These are phyloP conservation scores for Hylomyscus alleni DNA, from an alignment of 2,797 vertebrate genomes.

Conservation along the genomic window DNA sequence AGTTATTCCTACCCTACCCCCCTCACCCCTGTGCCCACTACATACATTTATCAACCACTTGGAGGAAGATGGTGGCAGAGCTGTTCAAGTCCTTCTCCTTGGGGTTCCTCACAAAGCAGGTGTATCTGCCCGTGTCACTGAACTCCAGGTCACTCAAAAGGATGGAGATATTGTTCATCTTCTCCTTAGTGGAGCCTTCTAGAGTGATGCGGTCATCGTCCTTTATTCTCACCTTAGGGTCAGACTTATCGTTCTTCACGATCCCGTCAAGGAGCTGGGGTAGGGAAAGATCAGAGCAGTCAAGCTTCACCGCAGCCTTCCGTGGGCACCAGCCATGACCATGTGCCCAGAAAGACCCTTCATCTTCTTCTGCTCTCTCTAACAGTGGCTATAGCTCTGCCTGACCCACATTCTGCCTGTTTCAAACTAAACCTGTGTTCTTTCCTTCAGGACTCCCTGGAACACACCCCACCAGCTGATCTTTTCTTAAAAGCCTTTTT, in stretches of 20 bases:
- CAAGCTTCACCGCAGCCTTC: neutral
- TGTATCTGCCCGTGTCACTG: constrained; percentile 94
- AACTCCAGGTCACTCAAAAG: constrained; percentile 94
- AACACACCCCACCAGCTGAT: neutral
- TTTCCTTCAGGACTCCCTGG: constrained; percentile 16
- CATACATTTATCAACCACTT: constrained; percentile 95
- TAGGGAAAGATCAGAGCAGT: neutral
- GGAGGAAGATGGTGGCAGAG: constrained; percentile 91
- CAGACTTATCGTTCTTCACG: constrained; percentile 91
- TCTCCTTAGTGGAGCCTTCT: constrained; percentile 91
- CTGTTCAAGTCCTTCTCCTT: constrained; percentile 93
- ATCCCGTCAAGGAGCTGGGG: constrained; percentile 91
- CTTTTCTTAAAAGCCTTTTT: constrained; percentile 6
- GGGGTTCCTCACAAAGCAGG: constrained; percentile 94
- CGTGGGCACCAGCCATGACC: accelerated
- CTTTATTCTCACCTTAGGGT: constrained; percentile 87
- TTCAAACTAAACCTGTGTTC: neutral
- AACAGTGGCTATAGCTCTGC: neutral
- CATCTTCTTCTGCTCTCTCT: accelerated
- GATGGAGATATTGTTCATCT: constrained; percentile 95
- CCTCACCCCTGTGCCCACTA: neutral
- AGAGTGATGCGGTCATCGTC: constrained; percentile 91
- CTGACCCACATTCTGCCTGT: neutral
- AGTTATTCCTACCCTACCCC: neutral
- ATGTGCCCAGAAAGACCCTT: neutral